These are phyloP conservation scores for Lagria hirta DNA, from an alignment of 2,888 invertebrate genomes.

Conservation along the genomic window DNA sequence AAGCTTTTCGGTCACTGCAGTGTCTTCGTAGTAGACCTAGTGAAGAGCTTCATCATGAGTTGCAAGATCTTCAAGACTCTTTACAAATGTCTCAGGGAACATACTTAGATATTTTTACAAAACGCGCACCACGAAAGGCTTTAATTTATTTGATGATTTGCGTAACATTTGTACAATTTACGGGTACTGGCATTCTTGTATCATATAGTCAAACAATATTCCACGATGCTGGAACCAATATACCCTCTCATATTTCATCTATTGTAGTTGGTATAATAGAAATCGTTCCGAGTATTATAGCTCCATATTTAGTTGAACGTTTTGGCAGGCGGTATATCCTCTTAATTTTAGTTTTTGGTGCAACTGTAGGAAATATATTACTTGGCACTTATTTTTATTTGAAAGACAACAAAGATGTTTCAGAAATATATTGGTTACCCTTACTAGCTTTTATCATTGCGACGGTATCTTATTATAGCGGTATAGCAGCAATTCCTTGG, in stretches of 20 bases:
- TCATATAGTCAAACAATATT: conserved; percentile 59
- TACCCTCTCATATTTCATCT: conserved; percentile 65
- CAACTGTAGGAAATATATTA: conserved; percentile 64
- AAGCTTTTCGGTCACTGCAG: conserved; percentile 59
- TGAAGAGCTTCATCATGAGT: conserved; percentile 21
- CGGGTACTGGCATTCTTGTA: conserved; percentile 33
- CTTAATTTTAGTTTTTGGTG: conserved; percentile 66
- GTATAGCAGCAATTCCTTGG: conserved; percentile 66
- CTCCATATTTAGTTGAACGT: conserved; percentile 73
- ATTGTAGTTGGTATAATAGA: conserved; percentile 78
- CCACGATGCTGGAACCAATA: conserved; percentile 60
- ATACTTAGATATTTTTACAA: conserved; percentile 16
- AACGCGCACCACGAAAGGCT: conserved; percentile 20
- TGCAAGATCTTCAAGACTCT: conserved; percentile 27
- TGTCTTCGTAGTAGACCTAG: conserved; percentile 8
- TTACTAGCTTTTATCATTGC: conserved; percentile 60
- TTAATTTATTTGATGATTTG: conserved; percentile 28
- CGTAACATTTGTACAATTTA: conserved; percentile 34
- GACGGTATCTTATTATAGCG: conserved; percentile 68
- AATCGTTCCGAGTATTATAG: conserved; percentile 67
- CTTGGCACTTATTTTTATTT: conserved; percentile 66
- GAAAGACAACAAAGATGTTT: conserved; percentile 45
- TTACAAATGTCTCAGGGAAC: conserved; percentile 10
- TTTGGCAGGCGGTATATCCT: conserved; percentile 72
- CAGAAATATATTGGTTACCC: conserved; percentile 37